phyloP scores from a whole-genome alignment of 2,113 vertebrate genomes.

The Callopanchax toddi region DNA sequence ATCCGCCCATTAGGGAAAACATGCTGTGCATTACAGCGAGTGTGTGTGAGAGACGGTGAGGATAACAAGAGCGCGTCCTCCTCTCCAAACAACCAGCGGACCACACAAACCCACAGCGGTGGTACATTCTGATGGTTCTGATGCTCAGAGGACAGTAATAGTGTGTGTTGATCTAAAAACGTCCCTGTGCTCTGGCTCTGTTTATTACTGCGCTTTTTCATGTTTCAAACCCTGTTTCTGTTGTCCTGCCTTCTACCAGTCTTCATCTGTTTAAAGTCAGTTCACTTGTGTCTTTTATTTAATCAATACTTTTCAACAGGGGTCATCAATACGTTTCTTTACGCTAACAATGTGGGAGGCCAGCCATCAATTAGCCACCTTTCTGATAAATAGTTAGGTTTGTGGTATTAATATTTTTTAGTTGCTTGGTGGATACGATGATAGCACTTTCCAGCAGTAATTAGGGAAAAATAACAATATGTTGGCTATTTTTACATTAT shows the following conservation, averaged over 20 bases:
- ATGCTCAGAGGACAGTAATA: slow-evolving; percentile 47
- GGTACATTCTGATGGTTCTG: slow-evolving; percentile 42
- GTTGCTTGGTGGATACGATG: too few relatives aligned
- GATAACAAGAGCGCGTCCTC: slow-evolving; percentile 16
- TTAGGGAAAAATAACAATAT: too few relatives aligned
- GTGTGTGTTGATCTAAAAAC: slow-evolving; percentile 45
- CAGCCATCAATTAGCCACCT: too few relatives aligned
- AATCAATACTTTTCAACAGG: neutral
- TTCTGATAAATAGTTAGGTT: too few relatives aligned
- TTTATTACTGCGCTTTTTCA: slow-evolving; percentile 15
- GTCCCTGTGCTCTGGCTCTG: slow-evolving; percentile 28
- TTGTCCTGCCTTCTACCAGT: slow-evolving; percentile 3
- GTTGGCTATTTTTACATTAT: too few relatives aligned
- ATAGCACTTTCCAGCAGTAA: too few relatives aligned
- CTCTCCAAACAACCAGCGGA: slow-evolving; percentile 23
- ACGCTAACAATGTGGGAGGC: too few relatives aligned
- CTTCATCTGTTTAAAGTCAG: neutral
- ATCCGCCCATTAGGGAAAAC: slow-evolving; percentile 54
- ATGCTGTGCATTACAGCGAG: slow-evolving; percentile 22
- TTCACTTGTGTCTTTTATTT: neutral
- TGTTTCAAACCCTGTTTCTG: neutral
- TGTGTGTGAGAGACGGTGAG: slow-evolving; percentile 8
- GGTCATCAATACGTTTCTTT: neutral
- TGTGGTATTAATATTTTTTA: too few relatives aligned
- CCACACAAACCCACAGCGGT: slow-evolving; percentile 22